Base-by-base conservation (phyloP, 2,797 vertebrate species). In the Morus bassanus region DNA sequence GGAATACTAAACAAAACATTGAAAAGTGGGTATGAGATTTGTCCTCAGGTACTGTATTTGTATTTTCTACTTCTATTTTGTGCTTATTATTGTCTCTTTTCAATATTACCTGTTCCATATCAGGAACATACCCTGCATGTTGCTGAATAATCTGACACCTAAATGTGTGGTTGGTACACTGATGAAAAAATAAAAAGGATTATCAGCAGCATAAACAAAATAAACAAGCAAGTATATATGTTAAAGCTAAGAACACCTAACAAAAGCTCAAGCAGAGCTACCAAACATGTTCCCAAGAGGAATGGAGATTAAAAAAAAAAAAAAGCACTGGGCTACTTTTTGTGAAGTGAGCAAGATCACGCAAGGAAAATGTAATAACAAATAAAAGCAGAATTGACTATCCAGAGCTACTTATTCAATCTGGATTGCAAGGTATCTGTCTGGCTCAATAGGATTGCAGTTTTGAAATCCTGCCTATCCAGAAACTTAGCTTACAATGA, bases 321-420 rank as follows among this genome's bases (percentile, higher is more conserved):
- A 35, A 21, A 4, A 25, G 1, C 30, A 1, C 2, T 59, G 7
- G 9, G 15, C 15, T 84, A 28, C 4, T 17, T 63, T 67, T 61
- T 53, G 8, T 64, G 9, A 91, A 53, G 6, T 45, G 7, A 80
- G 11, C 35, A 67, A 68, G 19, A 31, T 35, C 2, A 3, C 15
- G 6, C 5, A 53, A 4, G 11, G 8, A 24, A 57, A 50, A 65
- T 0, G 0, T 45, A 56, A 63, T 59, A 61, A 46, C 2, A 30
- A 11, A 0, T 41, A 61, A 54, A 8, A 37, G 16, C 8, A 39
- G 17, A 69, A 83, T 9, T 28, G 50, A 60, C 11, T 67, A 28
- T 60, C n/a, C 51, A 39, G 9, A 59, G 33, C 22, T 76, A 31
- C 22, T 75, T 53, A 45, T 23, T 93, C 39, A 53, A 9, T 54